Evolutionary conservation across 2,113 vertebrate genomes (phyloP), one percentile per base, ranked within the genome.

Genomic region (Tyrannus savana): DNA sequence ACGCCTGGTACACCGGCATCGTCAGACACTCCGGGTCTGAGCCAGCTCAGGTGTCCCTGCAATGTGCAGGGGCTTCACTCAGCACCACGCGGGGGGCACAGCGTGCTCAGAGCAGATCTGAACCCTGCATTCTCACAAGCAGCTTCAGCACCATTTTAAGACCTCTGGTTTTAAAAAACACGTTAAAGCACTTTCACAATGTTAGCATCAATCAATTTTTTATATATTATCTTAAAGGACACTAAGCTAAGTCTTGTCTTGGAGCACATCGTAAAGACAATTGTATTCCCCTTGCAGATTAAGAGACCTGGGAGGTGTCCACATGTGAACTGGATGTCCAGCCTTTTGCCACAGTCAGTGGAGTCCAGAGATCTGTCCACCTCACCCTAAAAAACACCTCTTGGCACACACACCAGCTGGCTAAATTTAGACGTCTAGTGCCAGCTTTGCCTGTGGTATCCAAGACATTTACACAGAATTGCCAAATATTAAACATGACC

Each of bases 21-120:
- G 5, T 10, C n/a, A 22, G 35, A 10, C 6, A 7, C 39, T 66
- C 0, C 3, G 1, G 16, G 42, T 22, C 37, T 10, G 47, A 46
- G 67, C 35, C 75, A 60, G 44, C 87, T 77, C 50, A 31, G 3
- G 50, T 49, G 18, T 14, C 27, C 53, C 7, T 14, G 10, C 24
- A 28, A 3, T 1, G 1, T 30, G 58, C 0, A 0, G 6, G 28
- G 82, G 35, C 55, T 83, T 63, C 33, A 50, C 7, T n/a, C 42
- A 7, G 22, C 53, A 37, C 12, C 39, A 41, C 1, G 0, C 23
- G 60, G 56, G 15, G 16, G 9, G 13, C 55, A 35, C 1, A 30
- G 0, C 72, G 14, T 22, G 31, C 30, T 35, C 66, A 15, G 23
- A 60, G 67, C 56, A 83, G 11, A 33, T 14, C n/a, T 35, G 30